These are phyloP conservation scores for Daktulosphaira vitifoliae DNA, from an alignment of 1,140 invertebrate genomes.

Conservation along the genomic window DNA sequence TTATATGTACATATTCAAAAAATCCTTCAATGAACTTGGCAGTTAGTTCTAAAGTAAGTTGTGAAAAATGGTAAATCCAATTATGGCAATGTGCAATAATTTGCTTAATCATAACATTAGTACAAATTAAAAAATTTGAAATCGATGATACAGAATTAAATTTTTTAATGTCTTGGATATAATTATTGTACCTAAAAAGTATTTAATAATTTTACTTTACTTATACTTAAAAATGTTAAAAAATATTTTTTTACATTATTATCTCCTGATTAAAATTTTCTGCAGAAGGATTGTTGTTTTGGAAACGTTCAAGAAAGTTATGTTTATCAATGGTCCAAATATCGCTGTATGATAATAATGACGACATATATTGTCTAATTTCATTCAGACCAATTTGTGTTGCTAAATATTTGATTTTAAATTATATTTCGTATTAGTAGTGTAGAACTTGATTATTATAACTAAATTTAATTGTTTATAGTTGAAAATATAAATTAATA, in stretches of 20 bases:
- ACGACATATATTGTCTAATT: not conserved
- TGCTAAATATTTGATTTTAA: not conserved
- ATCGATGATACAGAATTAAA: not conserved
- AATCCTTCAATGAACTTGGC: not conserved
- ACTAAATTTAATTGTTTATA: too few relatives aligned
- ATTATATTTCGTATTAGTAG: too few relatives aligned
- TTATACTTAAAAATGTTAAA: too few relatives aligned
- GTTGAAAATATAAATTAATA: too few relatives aligned
- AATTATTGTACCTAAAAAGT: not conserved
- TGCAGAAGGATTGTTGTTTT: not conserved
- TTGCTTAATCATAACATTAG: not conserved
- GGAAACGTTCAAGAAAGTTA: not conserved
- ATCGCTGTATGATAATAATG: not conserved
- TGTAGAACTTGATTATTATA: too few relatives aligned
- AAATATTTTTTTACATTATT: not conserved
- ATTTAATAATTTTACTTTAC: too few relatives aligned
- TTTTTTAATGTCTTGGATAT: not conserved
- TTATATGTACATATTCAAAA: not conserved
- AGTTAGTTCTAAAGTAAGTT: not conserved
- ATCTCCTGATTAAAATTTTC: not conserved
- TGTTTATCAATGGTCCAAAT: not conserved
- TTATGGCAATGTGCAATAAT: not conserved
- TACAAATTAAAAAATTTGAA: not conserved
- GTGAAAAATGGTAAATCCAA: slow-evolving; percentile 3
- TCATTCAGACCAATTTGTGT: not conserved